These are phyloP conservation scores for Tolmerus cingulatus DNA, from an alignment of 2,888 invertebrate genomes.

Conservation along the genomic window DNA sequence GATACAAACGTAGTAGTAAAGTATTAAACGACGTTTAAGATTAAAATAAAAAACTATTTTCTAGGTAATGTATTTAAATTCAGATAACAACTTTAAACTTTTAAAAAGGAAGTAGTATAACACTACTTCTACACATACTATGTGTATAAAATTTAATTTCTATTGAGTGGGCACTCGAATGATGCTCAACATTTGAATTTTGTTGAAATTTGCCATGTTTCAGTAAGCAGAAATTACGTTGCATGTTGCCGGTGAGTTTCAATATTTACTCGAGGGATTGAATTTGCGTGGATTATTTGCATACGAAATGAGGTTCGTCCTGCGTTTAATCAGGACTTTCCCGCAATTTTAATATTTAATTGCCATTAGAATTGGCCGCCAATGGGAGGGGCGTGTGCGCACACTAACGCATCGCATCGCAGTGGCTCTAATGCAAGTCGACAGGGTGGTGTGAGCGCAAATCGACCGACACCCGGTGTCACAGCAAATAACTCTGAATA, in stretches of 20 bases:
- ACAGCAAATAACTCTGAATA: not conserved
- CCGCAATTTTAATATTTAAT: conserved; percentile 32
- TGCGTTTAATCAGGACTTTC: conserved; percentile 25
- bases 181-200: not conserved
- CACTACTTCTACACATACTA: not conserved
- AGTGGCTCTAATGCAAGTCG: not conserved
- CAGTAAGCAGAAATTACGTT: not conserved
- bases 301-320: conserved; percentile 35
- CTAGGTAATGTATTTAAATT: no score
- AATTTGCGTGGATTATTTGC: conserved; percentile 34
- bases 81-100: no score
- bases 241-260: conserved; percentile 1
- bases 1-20: no score
- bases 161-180: not conserved
- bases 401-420: not conserved
- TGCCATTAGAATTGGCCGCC: conserved; percentile 2
- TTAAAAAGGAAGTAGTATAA: no score
- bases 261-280: conserved; percentile 33
- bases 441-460: not conserved
- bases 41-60: no score
- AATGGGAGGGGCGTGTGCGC: not conserved
- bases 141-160: not conserved
- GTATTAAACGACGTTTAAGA: no score
- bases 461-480: not conserved
- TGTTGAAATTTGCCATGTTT: not conserved